phyloP scores from a whole-genome alignment of 2,113 vertebrate species.

The Neogobius melanostomus region DNA sequence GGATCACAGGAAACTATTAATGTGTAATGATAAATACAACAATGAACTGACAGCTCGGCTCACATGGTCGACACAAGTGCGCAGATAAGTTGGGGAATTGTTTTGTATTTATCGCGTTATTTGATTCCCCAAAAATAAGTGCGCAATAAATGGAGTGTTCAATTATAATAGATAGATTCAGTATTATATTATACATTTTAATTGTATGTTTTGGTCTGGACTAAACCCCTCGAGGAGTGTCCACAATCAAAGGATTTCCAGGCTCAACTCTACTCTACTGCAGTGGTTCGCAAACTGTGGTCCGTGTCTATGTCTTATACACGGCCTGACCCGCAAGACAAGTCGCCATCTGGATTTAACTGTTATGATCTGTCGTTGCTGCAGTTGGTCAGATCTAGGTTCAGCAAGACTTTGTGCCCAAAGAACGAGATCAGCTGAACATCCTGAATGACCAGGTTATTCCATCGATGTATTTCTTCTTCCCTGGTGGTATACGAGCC shows the following conservation, averaged over 20 bases:
- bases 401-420: too few relatives aligned
- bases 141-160: background rate
- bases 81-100: too few relatives aligned
- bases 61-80: background rate
- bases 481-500: too few relatives aligned
- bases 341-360: too few relatives aligned
- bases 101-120: background rate
- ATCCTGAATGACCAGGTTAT: too few relatives aligned
- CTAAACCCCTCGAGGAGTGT: conserved; percentile 47
- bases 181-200: conserved; percentile 9
- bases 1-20: conserved; percentile 43
- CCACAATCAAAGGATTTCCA: conserved; percentile 59
- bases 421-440: too few relatives aligned
- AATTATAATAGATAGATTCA: background rate
- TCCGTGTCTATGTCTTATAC: too few relatives aligned
- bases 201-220: conserved; percentile 10
- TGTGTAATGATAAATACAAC: conserved; percentile 10
- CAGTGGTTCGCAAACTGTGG: too few relatives aligned
- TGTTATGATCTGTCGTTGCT: too few relatives aligned
- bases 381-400: too few relatives aligned
- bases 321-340: too few relatives aligned
- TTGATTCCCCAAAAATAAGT: background rate
- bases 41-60: conserved; percentile 4
- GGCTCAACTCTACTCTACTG: conserved; percentile 46
- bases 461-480: too few relatives aligned